Percentiles rank a stretch among this genome's conserved stretches.
These are phyloP conservation scores for Capitulum mitella DNA, from an alignment of 2,888 invertebrate species.

Conservation along the genomic window DNA sequence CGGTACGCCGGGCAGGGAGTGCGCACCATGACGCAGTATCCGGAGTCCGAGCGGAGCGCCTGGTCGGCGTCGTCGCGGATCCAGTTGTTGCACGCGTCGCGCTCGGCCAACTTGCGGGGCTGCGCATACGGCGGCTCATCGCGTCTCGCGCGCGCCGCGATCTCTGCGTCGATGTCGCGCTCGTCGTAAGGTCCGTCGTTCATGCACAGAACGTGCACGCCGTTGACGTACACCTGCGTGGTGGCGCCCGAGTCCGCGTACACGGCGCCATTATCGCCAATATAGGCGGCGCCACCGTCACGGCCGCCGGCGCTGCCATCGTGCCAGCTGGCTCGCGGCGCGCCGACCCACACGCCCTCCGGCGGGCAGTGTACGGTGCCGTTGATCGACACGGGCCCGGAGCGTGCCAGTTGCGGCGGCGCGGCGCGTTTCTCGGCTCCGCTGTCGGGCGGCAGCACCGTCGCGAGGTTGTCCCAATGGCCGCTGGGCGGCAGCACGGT, in stretches of 20 bases:
- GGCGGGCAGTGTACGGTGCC: neutral
- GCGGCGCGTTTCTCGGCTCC: neutral
- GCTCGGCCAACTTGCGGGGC: neutral
- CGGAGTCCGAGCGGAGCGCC: neutral
- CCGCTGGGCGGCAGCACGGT: neutral
- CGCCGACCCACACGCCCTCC: neutral
- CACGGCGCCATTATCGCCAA: neutral
- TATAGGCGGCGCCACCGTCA: neutral
- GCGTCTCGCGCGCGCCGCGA: neutral
- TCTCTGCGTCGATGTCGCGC: conserved; percentile 17
- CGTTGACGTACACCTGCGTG: conserved; percentile 18
- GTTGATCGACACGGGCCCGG: neutral
- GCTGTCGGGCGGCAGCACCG: neutral
- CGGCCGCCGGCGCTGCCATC: neutral
- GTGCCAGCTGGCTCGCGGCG: neutral
- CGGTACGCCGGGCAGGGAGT: conserved; percentile 9
- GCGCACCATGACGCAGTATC: conserved; percentile 11
- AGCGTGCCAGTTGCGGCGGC: too few species aligned
- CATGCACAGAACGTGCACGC: conserved; percentile 18
- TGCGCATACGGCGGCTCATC: neutral
- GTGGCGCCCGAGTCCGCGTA: neutral
- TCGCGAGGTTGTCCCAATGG: neutral
- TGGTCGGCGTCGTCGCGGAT: neutral
- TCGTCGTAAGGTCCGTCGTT: neutral
- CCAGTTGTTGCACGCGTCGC: conserved; percentile 11